phyloP scores from a whole-genome alignment of 1,140 invertebrate species.

The Caenorhabditis tropicalis region DNA sequence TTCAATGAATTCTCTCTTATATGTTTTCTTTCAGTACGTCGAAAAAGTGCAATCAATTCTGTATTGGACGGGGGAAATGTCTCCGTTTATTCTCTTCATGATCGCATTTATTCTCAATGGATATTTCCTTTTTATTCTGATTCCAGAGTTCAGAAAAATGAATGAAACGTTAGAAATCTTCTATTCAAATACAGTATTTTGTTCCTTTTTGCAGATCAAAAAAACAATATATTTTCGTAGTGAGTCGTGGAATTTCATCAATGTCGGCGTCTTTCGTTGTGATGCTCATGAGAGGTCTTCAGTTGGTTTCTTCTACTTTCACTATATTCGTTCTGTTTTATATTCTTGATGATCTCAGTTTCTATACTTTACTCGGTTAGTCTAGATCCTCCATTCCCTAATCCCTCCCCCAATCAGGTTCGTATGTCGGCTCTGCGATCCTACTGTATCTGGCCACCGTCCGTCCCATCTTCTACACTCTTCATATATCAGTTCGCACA shows the following conservation, averaged over 20 bases:
- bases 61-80: neutral
- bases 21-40: neutral
- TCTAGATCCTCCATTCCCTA: neutral
- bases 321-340: neutral
- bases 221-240: conserved; percentile 5
- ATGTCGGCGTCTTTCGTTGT: neutral
- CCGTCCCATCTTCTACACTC: neutral
- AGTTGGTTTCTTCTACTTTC: neutral
- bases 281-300: neutral
- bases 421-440: neutral
- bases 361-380: neutral
- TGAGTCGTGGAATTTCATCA: neutral
- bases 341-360: neutral
- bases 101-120: neutral
- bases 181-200: neutral
- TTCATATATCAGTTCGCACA: neutral
- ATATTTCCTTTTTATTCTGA: neutral
- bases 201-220: neutral
- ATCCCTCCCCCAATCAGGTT: neutral
- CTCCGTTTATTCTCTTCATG: neutral
- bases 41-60: neutral
- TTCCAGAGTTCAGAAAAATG: neutral
- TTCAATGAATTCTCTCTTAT: neutral
- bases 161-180: neutral
- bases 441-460: neutral